Conservation (phyloP, 2,797 vertebrate genomes). For the Myotis vivesi region DNA sequence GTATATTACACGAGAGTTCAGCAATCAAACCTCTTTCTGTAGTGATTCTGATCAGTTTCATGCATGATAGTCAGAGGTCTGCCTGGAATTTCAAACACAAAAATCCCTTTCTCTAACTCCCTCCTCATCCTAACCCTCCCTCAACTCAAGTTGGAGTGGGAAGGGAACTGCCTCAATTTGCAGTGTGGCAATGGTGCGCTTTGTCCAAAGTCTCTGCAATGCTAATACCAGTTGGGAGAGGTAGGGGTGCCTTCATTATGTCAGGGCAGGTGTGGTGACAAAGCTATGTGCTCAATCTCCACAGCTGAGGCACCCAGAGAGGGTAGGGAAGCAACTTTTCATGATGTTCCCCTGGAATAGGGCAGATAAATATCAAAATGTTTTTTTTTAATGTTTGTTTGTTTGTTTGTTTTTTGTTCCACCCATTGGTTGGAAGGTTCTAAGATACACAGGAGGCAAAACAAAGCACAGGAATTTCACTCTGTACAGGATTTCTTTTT, state of each 20-base stretch:
- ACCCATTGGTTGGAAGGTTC: not conserved
- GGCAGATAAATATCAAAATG: not conserved
- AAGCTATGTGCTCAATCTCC: not conserved
- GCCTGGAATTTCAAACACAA: not conserved
- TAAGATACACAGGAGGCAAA: not conserved
- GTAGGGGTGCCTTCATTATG: not conserved
- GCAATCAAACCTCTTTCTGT: conserved; percentile 4
- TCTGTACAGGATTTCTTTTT: not conserved
- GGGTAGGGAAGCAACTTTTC: not conserved
- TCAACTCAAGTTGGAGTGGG: not conserved
- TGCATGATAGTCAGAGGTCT: not conserved
- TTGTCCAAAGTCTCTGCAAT: not conserved
- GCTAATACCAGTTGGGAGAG: not conserved
- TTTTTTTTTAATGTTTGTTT: too few relatives aligned
- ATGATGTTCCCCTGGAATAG: not conserved
- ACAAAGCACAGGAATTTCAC: not conserved
- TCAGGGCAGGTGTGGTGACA: not conserved
- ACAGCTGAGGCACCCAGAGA: not conserved
- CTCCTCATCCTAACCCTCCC: not conserved
- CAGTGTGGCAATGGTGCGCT: not conserved
- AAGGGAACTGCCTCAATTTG: not conserved
- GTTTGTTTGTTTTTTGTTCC: not conserved
- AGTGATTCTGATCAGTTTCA: not conserved
- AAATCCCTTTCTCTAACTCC: not conserved
- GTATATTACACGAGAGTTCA: not conserved